Conservation (phyloP, 1,140 invertebrate species). For the Gyrodactylus salaris region DNA sequence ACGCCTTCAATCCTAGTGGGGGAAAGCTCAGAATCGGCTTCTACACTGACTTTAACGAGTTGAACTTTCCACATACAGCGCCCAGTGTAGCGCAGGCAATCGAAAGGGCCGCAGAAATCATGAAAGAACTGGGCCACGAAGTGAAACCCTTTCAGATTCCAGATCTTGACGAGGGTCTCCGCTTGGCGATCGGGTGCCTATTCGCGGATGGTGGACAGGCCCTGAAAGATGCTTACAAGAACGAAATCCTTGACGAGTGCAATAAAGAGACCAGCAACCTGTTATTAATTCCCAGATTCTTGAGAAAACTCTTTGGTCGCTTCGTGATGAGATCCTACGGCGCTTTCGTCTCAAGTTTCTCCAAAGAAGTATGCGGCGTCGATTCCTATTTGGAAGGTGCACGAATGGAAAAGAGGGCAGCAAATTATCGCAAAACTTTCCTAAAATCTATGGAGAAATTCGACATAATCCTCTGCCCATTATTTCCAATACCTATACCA, state of each 20-base stretch:
- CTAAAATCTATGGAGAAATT: not conserved
- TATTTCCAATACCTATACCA: not conserved
- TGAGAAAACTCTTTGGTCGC: not conserved
- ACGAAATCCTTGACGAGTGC: not conserved
- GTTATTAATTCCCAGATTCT: not conserved
- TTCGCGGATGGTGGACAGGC: not conserved
- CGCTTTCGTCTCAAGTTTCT: not conserved
- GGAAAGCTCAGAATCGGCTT: not conserved
- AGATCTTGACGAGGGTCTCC: not conserved
- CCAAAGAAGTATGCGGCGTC: not conserved
- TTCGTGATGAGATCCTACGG: not conserved
- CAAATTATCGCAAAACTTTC: not conserved
- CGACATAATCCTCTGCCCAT: not conserved
- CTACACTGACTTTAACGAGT: not conserved
- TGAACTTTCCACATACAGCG: not conserved
- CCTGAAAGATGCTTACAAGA: not conserved
- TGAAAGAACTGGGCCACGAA: not conserved
- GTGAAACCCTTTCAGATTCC: not conserved
- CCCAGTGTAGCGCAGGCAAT: not conserved
- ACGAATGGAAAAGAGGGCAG: not conserved
- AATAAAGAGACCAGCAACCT: not conserved
- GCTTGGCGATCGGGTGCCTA: not conserved
- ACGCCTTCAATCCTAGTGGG: conserved; percentile 9
- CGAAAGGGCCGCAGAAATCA: not conserved
- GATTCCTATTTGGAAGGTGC: not conserved